These are phyloP conservation scores for Intellagama lesueurii DNA, from an alignment of 2,797 vertebrate genomes.

Conservation along the genomic window DNA sequence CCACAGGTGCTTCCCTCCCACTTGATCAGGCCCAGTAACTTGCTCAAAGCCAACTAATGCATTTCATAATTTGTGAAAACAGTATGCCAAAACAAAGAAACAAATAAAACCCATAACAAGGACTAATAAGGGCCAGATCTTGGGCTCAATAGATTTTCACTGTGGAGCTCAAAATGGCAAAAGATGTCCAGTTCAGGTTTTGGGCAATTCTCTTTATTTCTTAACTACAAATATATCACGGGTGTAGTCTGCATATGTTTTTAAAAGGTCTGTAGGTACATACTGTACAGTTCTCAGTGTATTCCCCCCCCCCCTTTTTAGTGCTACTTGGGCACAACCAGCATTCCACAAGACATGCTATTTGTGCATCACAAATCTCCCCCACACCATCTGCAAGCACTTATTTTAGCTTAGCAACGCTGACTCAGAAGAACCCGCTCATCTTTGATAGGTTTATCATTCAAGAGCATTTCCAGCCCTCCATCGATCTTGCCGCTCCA, in stretches of 20 bases:
- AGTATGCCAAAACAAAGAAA: neutral
- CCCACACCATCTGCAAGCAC: conserved; percentile 34
- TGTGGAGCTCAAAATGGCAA: neutral
- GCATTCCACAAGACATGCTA: neutral
- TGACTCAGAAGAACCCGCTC: conserved; percentile 28
- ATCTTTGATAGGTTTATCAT: conserved; percentile 59
- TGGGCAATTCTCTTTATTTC: neutral
- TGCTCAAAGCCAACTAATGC: neutral
- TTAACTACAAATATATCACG: neutral
- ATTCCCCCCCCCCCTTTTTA: neutral
- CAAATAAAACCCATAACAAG: neutral
- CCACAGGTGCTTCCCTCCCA: neutral
- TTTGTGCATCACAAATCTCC: rapidly evolving
- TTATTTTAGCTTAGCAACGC: conserved; percentile 52
- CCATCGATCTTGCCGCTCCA: conserved; percentile 40
- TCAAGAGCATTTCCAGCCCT: conserved; percentile 51
- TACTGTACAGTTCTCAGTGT: neutral
- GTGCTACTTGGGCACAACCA: neutral
- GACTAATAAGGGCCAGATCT: neutral
- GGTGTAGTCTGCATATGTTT: neutral
- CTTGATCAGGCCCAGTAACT: neutral
- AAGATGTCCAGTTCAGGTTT: neutral
- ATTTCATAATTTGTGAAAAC: neutral
- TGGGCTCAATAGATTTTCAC: neutral
- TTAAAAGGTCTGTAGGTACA: neutral